Percentiles rank a stretch among this genome's conserved stretches.
Evolutionary conservation across 2,888 invertebrate genomes (phyloP).

Genomic region (Yponomeuta evonymella): DNA sequence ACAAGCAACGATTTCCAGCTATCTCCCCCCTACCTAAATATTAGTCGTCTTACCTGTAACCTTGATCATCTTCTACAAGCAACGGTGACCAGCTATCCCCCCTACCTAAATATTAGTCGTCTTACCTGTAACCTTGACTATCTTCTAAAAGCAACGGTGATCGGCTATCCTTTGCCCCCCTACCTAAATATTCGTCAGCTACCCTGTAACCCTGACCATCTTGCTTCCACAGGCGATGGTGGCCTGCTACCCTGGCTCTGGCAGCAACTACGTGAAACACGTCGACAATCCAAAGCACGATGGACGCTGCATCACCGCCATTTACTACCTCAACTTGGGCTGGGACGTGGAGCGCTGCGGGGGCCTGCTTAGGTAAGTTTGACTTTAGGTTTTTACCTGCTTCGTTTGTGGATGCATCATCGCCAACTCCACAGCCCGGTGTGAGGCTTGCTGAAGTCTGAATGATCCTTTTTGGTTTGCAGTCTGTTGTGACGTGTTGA

Average conservation of each 20-base stretch:
- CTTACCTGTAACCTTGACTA: too few species aligned
- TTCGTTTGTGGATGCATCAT: not conserved
- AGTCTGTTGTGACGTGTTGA: too few species aligned
- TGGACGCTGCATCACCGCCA: slow-evolving; percentile 97
- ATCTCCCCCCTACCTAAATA: too few species aligned
- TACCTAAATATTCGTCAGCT: not conserved
- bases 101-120: too few species aligned
- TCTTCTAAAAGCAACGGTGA: too few species aligned
- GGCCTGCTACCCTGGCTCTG: slow-evolving; percentile 97
- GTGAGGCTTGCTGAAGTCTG: too few species aligned
- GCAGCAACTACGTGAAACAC: slow-evolving; percentile 96
- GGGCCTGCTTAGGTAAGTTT: slow-evolving; percentile 84
- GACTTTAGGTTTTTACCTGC: not conserved
- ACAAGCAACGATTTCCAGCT: too few species aligned
- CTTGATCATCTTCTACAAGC: too few species aligned
- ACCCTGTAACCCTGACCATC: not conserved
- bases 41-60: too few species aligned
- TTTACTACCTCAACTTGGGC: slow-evolving; percentile 96
- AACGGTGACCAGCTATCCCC: too few species aligned
- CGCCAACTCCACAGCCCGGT: not conserved
- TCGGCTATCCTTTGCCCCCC: too few species aligned
- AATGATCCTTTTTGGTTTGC: too few species aligned
- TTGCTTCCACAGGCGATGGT: slow-evolving; percentile 92
- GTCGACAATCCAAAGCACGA: slow-evolving; percentile 98
- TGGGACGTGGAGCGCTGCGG: slow-evolving; percentile 92